A percentile compares a stretch with the other conserved stretches of the same genome.
These are phyloP conservation scores for Lepidochrysops patricia DNA, from an alignment of 2,888 invertebrate genomes.

Conservation along the genomic window DNA sequence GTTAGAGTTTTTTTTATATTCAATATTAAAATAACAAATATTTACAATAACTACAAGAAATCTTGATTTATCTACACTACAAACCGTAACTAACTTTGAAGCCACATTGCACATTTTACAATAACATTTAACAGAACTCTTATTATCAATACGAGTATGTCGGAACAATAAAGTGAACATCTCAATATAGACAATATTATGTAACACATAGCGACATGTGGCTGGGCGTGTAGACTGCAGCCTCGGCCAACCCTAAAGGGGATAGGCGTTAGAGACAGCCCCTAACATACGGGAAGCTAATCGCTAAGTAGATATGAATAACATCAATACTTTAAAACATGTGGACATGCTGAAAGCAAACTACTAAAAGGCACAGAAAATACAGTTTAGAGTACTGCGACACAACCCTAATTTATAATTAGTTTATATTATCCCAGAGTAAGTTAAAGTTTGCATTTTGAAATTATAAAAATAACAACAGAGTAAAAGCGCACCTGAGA, in stretches of 20 bases:
- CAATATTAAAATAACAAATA: conserved; percentile 34
- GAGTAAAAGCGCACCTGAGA: conserved; percentile 8
- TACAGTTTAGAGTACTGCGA: conserved; percentile 45
- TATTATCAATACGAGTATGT: conserved; percentile 49
- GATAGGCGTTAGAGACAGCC: too few species aligned
- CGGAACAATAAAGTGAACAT: conserved; percentile 1
- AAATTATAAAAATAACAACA: conserved; percentile 6
- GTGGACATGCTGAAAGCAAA: conserved; percentile 51
- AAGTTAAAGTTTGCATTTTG: neutral
- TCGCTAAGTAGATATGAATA: conserved; percentile 33
- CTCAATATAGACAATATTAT: conserved; percentile 21
- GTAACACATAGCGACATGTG: conserved; percentile 20
- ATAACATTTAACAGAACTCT: conserved; percentile 27
- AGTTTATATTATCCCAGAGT: conserved; percentile 25
- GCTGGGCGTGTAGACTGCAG: conserved; percentile 21
- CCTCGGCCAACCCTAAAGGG: too few species aligned
- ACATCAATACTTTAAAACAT: conserved; percentile 38
- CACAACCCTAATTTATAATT: conserved; percentile 47
- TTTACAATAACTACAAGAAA: conserved; percentile 50
- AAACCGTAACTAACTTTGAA: conserved; percentile 43
- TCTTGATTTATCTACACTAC: conserved; percentile 49
- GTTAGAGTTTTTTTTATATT: conserved; percentile 13
- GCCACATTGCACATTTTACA: conserved; percentile 48
- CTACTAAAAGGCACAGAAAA: conserved; percentile 60
- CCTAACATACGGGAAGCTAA: conserved; percentile 28